These are phyloP conservation scores for Ceratina calcarata DNA, from an alignment of 1,140 invertebrate genomes.

Conservation along the genomic window DNA sequence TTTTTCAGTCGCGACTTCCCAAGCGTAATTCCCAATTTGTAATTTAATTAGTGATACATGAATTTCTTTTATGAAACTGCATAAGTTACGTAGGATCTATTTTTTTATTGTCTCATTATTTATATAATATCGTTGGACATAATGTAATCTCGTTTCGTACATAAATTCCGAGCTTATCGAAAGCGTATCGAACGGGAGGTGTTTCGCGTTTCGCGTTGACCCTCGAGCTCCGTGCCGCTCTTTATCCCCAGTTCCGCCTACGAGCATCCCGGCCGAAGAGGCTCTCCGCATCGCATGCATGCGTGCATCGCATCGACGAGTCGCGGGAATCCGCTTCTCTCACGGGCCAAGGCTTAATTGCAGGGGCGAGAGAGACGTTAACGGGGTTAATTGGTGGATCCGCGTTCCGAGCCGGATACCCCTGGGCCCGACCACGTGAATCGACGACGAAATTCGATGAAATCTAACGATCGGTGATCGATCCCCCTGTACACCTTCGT, in stretches of 20 bases:
- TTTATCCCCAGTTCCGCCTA: constrained; percentile 15
- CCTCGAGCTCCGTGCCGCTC: neutral
- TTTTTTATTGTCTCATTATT: too few species aligned
- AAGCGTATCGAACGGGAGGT: constrained; percentile 7
- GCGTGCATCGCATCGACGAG: neutral
- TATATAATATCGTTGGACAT: too few species aligned
- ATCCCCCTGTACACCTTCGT: neutral
- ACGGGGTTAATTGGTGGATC: constrained; percentile 59
- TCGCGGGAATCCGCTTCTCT: constrained; percentile 45
- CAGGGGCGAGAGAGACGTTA: constrained; percentile 45
- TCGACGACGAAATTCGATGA: constrained; percentile 64
- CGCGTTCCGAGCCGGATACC: constrained; percentile 50
- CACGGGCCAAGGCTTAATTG: constrained; percentile 53
- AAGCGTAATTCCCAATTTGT: too few species aligned
- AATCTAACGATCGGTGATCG: constrained; percentile 68
- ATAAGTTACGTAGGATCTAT: too few species aligned
- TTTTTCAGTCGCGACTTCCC: neutral
- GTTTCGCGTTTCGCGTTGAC: constrained; percentile 1
- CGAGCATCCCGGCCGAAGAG: constrained; percentile 6
- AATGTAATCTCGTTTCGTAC: too few species aligned
- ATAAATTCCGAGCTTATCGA: constrained; percentile 7
- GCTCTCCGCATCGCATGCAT: neutral
- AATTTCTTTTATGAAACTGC: too few species aligned
- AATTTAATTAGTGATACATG: too few species aligned
- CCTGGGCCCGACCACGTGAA: neutral